phyloP scores from a whole-genome alignment of 2,888 invertebrate genomes.

The Muscina levida region DNA sequence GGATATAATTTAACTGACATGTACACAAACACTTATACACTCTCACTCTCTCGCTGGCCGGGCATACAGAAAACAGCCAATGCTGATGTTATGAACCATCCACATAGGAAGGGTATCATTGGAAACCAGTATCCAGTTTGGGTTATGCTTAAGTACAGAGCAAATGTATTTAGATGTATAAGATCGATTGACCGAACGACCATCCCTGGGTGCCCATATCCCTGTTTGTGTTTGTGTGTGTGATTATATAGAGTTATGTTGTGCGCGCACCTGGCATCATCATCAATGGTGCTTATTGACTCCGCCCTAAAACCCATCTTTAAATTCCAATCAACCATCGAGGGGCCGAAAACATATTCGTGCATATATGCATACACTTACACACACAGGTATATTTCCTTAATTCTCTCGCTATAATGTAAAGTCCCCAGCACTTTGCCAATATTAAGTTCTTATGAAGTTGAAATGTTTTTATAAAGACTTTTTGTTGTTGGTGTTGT shows the following conservation, averaged over 20 bases:
- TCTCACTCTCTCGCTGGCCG: background rate
- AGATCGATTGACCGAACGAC: slow-evolving; percentile 33
- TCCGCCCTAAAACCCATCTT: slow-evolving; percentile 65
- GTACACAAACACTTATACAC: slow-evolving; percentile 28
- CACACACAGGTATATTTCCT: background rate
- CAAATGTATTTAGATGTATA: too few species aligned
- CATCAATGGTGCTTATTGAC: slow-evolving; percentile 65
- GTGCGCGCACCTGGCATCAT: slow-evolving; percentile 64
- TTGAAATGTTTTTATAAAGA: background rate
- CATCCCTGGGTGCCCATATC: background rate
- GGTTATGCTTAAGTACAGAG: too few species aligned
- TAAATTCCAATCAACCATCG: slow-evolving; percentile 48
- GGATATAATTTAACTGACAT: slow-evolving; percentile 58
- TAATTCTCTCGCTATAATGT: too few species aligned
- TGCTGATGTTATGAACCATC: background rate
- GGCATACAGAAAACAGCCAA: background rate
- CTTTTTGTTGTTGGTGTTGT: slow-evolving; percentile 5
- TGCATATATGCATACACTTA: slow-evolving; percentile 14
- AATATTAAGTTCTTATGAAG: slow-evolving; percentile 14
- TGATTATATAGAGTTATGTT: slow-evolving; percentile 43
- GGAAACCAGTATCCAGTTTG: slow-evolving; percentile 28
- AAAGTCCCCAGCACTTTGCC: too few species aligned
- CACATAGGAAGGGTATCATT: background rate
- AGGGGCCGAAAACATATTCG: slow-evolving; percentile 38
- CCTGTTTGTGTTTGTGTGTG: slow-evolving; percentile 16